Evolutionary conservation across 2,113 vertebrate species (phyloP).

Genomic region (Glaucidium brasilianum): DNA sequence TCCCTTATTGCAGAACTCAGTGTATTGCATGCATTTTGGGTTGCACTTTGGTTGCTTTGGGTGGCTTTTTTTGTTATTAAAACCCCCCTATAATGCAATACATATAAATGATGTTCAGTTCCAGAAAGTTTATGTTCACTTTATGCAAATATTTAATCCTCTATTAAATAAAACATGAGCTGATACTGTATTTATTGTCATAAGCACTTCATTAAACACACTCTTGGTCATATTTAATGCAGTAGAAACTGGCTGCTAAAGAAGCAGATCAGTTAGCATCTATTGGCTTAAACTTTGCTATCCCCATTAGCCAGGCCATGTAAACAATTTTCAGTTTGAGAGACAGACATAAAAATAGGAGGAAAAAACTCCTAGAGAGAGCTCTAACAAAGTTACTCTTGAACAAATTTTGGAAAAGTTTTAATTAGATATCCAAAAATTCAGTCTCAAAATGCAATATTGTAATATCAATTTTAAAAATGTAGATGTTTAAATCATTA

Average conservation of each 20-base stretch:
- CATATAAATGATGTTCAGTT: background rate
- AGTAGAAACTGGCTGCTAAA: background rate
- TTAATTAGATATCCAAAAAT: background rate
- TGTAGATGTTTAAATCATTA: background rate
- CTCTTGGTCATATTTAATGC: background rate
- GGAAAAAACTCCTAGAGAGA: background rate
- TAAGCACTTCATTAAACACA: background rate
- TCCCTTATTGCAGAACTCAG: background rate
- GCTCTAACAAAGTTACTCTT: background rate
- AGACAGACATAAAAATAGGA: background rate
- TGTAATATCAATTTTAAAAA: background rate
- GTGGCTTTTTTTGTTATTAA: background rate
- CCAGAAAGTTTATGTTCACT: background rate
- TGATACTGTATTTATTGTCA: background rate
- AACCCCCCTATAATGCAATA: background rate
- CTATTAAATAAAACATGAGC: constrained; percentile 23
- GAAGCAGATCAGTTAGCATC: background rate
- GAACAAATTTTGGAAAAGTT: background rate
- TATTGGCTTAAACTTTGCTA: background rate
- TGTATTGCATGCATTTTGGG: background rate
- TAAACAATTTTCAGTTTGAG: background rate
- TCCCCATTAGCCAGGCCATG: background rate
- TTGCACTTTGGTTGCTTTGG: background rate
- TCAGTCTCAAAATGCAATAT: background rate
- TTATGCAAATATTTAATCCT: constrained; percentile 1